Conservation (phyloP, 2,113 vertebrate species). For the Oplegnathus fasciatus region DNA sequence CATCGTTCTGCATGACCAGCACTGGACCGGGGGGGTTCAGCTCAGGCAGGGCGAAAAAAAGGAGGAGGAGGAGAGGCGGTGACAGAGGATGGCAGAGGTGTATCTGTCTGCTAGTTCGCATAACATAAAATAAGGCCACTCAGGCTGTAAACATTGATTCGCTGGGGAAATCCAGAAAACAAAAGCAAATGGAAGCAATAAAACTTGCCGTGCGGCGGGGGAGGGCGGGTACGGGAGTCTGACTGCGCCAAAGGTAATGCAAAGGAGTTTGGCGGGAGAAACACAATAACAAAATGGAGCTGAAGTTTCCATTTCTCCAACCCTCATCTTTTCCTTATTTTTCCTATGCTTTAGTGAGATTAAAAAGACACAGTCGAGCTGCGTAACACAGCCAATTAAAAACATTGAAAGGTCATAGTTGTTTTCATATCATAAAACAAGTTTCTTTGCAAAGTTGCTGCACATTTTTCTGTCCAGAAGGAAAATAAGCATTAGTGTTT, state of each 20-base stretch:
- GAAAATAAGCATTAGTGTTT: not conserved
- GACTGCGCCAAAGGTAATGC: conserved; percentile 50
- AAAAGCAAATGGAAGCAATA: conserved; percentile 73
- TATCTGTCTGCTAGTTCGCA: conserved; percentile 24
- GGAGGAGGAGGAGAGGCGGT: not conserved
- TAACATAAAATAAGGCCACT: conserved; percentile 68
- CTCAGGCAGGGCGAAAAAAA: not conserved
- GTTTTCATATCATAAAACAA: conserved; percentile 10
- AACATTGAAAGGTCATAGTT: conserved; percentile 29
- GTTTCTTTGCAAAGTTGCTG: not conserved
- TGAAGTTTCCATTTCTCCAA: conserved; percentile 43
- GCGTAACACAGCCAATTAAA: not conserved
- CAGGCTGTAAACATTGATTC: conserved; percentile 69
- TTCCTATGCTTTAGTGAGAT: not conserved
- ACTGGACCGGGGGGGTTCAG: not conserved
- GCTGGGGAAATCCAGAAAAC: conserved; percentile 66
- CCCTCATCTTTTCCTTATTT: not conserved
- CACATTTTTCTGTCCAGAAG: not conserved
- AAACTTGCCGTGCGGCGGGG: conserved; percentile 35
- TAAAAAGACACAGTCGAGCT: not conserved
- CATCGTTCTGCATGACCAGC: conserved; percentile 16
- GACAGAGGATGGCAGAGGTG: conserved; percentile 25
- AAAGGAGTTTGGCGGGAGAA: conserved; percentile 25
- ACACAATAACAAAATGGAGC: conserved; percentile 27
- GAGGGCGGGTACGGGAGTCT: not conserved